phyloP scores from a whole-genome alignment of 2,888 invertebrate species.

The Parochlus steinenii region DNA sequence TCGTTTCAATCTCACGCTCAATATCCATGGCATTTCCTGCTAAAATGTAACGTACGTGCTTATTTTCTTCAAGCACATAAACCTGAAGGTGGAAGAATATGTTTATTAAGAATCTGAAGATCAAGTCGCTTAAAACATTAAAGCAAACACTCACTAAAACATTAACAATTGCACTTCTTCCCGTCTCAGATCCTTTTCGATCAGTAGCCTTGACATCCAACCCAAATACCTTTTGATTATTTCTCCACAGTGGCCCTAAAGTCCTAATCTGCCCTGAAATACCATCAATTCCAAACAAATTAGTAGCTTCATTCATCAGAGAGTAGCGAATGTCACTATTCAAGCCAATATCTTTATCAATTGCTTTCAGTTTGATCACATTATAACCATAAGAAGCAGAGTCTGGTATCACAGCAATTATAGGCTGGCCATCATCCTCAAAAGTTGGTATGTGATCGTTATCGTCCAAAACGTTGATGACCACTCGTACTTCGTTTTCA shows the following conservation, averaged over 20 bases:
- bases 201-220: slow-evolving; percentile 82
- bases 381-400: slow-evolving; percentile 69
- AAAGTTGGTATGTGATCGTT: slow-evolving; percentile 75
- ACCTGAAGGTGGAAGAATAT: slow-evolving; percentile 34
- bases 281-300: slow-evolving; percentile 62
- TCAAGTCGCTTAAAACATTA: neutral
- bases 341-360: slow-evolving; percentile 54
- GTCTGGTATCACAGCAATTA: slow-evolving; percentile 68
- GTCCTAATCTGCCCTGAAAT: slow-evolving; percentile 58
- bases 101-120: slow-evolving; percentile 13
- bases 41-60: slow-evolving; percentile 62
- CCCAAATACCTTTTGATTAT: slow-evolving; percentile 61
- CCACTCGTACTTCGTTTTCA: slow-evolving; percentile 62
- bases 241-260: slow-evolving; percentile 47
- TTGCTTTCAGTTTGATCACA: slow-evolving; percentile 58
- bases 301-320: slow-evolving; percentile 57
- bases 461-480: slow-evolving; percentile 59
- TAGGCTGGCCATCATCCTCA: slow-evolving; percentile 53
- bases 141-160: slow-evolving; percentile 50
- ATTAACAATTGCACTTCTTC: slow-evolving; percentile 67
- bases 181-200: slow-evolving; percentile 60
- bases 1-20: slow-evolving; percentile 50
- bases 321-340: slow-evolving; percentile 70
- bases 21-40: slow-evolving; percentile 60
- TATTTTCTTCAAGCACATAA: slow-evolving; percentile 65